Base-by-base conservation (phyloP, 2,888 invertebrate species). In the Hydriomena furcata region DNA sequence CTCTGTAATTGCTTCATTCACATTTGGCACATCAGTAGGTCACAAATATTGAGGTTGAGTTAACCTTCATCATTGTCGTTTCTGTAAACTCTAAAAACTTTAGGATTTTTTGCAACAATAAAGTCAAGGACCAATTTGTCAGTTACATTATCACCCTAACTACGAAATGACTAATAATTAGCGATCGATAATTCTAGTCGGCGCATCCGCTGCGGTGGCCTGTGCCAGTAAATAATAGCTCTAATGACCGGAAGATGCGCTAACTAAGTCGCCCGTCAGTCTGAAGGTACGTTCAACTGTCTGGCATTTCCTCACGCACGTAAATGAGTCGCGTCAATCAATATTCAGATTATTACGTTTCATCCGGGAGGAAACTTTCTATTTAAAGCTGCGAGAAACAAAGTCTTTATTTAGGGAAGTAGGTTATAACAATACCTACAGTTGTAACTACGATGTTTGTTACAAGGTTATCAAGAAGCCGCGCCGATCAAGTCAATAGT, bases 281-380 rank as follows among this genome's bases (percentile, higher is more conserved):
- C 51, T 25, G 37, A n/a, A n/a, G n/a, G n/a, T 24, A 40, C 53
- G 53, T 54, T 49, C 45, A 52, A 48, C 47, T 27, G 47, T 49
- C 49, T 38, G 36, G 21, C 49, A 50, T 45, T 55, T 59, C 61
- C 58, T 59, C 32, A 34, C 21, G 38, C n/a, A n/a, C n/a, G 35
- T 52, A 59, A 61, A 61, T 59, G 55, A 61, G 52, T 50, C 59
- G 50, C 52, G 57, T 59, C 61, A 57, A 57, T 59, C 61, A 61
- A 41, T 55, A 55, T 52, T 44, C 25, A 41, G 51, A 55, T 55
- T 52, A 44, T 25, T 44, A 30, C 13, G 13, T 36, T 43, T 38
- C 52, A 52, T 52, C 52, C 38, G 43, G 28, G 30, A 6, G 7
- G 11, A 28, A 42, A 38, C 28, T 25, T 38, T 25, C 12, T n/a